These are phyloP conservation scores for Latrodectus geometricus DNA, from an alignment of 1,140 invertebrate genomes.

Conservation along the genomic window DNA sequence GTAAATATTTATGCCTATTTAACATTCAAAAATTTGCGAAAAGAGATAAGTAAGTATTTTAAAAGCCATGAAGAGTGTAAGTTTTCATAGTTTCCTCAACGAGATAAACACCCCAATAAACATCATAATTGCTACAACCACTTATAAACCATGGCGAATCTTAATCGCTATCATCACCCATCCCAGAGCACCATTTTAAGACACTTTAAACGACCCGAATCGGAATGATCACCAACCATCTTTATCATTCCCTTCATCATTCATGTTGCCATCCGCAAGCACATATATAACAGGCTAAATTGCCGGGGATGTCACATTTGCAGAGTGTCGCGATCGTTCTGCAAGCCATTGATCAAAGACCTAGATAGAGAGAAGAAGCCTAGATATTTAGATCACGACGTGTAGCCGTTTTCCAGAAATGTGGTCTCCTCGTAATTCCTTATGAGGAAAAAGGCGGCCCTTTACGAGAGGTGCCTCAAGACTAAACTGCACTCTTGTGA, in stretches of 20 bases:
- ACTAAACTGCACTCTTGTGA: too few relatives aligned
- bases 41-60: too few relatives aligned
- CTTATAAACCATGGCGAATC: neutral
- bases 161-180: neutral
- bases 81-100: neutral
- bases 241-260: neutral
- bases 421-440: too few relatives aligned
- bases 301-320: neutral
- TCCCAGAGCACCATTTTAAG: neutral
- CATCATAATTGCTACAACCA: neutral
- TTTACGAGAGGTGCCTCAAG: too few relatives aligned
- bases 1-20: too few relatives aligned
- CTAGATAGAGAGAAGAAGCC: neutral
- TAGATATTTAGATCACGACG: too few relatives aligned
- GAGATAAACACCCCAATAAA: neutral
- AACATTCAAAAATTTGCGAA: too few relatives aligned
- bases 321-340: neutral
- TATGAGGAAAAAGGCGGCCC: too few relatives aligned
- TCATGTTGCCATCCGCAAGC: neutral
- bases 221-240: neutral
- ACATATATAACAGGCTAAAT: neutral
- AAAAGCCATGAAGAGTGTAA: too few relatives aligned
- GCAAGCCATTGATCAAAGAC: neutral
- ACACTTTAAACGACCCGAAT: neutral
- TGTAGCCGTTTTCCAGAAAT: too few relatives aligned